Percentiles rank a stretch among this genome's conserved stretches.
phyloP scores from a whole-genome alignment of 2,797 vertebrate genomes.

The Myotis pilosus region DNA sequence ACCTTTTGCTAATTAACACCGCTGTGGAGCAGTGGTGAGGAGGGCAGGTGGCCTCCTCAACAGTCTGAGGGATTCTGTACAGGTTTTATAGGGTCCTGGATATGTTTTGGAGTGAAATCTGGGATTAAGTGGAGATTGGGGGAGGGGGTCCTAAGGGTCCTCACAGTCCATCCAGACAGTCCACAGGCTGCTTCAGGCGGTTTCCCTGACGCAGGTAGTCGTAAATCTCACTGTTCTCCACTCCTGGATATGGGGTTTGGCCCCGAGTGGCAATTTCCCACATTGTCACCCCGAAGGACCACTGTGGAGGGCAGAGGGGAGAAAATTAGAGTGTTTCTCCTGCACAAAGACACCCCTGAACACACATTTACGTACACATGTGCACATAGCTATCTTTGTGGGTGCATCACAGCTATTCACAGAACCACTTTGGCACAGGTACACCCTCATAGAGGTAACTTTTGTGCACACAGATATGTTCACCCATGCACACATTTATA shows the following conservation, averaged over 20 bases:
- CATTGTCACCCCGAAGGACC: constrained; percentile 97
- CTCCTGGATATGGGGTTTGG: constrained; percentile 94
- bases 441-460: neutral
- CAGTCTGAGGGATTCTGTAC: neutral
- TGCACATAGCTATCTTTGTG: neutral
- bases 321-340: neutral
- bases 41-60: neutral
- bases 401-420: neutral
- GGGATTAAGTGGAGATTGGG: neutral
- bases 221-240: constrained; percentile 96
- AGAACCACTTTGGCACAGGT: neutral
- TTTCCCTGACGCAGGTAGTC: constrained; percentile 94
- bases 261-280: constrained; percentile 95
- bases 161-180: constrained; percentile 94
- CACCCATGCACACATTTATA: neutral
- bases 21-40: neutral
- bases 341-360: neutral
- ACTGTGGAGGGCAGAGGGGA: constrained; percentile 80
- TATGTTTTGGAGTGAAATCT: neutral
- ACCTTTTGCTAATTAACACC: neutral
- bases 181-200: constrained; percentile 93
- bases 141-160: constrained; percentile 55
- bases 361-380: neutral
- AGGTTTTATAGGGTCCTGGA: neutral
- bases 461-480: neutral